Conservation (phyloP, 2,797 vertebrate species). For the Crenichthys baileyi region DNA sequence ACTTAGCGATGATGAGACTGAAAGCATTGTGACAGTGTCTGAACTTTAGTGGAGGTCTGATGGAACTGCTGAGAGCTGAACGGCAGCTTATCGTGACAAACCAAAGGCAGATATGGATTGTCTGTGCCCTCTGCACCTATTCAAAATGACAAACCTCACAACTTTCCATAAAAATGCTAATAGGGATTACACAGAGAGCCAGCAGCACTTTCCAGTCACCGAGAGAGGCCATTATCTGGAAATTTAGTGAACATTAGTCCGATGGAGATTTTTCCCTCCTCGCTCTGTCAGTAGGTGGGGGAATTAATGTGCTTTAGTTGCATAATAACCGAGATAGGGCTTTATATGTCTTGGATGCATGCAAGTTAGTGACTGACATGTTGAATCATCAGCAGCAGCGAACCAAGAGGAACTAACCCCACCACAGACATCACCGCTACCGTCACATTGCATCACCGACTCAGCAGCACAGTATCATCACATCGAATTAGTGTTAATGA, state of each 20-base stretch:
- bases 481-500: constrained; percentile 75
- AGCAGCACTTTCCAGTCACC: constrained; percentile 32
- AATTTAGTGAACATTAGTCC: constrained; percentile 61
- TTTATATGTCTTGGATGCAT: constrained; percentile 30
- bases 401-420: constrained; percentile 40
- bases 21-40: neutral
- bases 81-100: constrained; percentile 20
- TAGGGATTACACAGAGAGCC: constrained; percentile 51
- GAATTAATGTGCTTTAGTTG: constrained; percentile 48
- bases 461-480: constrained; percentile 64
- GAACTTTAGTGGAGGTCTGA: constrained; percentile 2
- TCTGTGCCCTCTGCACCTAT: constrained; percentile 22
- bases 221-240: constrained; percentile 65
- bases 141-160: constrained; percentile 41
- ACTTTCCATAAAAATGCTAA: constrained; percentile 79
- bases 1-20: neutral
- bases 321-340: constrained; percentile 18
- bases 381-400: constrained; percentile 50
- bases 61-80: neutral
- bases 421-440: constrained; percentile 24
- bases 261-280: constrained; percentile 30
- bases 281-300: constrained; percentile 26
- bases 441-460: constrained; percentile 70
- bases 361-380: constrained; percentile 59
- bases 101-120: constrained; percentile 21